Evolutionary conservation across 1,140 invertebrate species (phyloP).

Genomic region (Palaemon carinicauda): DNA sequence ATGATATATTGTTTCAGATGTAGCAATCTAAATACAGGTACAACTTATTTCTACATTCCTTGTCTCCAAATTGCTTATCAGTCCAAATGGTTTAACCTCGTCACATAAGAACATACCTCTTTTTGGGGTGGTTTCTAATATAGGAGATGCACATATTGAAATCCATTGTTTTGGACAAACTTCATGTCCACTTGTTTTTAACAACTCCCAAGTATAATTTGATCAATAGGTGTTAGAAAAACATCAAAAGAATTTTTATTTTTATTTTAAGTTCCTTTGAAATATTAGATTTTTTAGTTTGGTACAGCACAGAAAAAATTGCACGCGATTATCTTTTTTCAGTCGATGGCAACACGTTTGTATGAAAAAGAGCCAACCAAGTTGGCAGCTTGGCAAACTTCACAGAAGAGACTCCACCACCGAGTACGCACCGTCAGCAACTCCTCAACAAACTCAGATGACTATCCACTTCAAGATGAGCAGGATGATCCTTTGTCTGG

Average conservation of each 20-base stretch:
- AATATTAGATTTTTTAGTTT: background rate
- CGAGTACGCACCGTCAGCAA: constrained; percentile 46
- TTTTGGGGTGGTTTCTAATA: too few species aligned
- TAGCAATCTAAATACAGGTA: too few species aligned
- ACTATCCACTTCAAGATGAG: constrained; percentile 54
- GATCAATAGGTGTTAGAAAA: too few species aligned
- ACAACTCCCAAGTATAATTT: too few species aligned
- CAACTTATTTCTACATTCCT: background rate
- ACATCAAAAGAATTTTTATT: background rate
- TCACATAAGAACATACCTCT: too few species aligned
- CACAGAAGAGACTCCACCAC: constrained; percentile 24
- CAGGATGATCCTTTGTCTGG: constrained; percentile 36
- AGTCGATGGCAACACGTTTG: constrained; percentile 81
- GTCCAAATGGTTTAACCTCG: too few species aligned
- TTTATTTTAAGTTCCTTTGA: background rate
- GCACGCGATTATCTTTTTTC: constrained; percentile 62
- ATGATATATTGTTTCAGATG: too few species aligned
- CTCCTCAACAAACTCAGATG: constrained; percentile 55
- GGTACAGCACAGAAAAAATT: background rate
- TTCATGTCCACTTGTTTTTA: too few species aligned
- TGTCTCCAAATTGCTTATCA: background rate
- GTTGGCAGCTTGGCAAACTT: constrained; percentile 63
- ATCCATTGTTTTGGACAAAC: too few species aligned
- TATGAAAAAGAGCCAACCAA: constrained; percentile 83
- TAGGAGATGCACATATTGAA: too few species aligned